Evolutionary conservation across 2,888 invertebrate species (phyloP).

Genomic region (Drosophila pseudotakahashii): DNA sequence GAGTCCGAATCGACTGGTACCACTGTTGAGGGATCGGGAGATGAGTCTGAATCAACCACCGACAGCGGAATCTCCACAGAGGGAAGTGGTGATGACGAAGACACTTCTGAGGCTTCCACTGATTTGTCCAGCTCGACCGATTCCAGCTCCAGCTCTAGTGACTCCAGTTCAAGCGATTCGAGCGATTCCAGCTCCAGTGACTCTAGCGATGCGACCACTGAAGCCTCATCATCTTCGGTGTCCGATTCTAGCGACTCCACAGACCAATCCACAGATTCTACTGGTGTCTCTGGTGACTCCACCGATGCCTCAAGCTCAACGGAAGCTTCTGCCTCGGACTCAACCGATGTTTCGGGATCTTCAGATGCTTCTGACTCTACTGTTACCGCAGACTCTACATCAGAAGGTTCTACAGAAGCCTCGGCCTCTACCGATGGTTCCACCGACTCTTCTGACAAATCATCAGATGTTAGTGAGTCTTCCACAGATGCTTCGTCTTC

Average conservation of each 20-base stretch:
- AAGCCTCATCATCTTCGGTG: conserved; percentile 10
- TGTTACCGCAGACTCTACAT: conserved; percentile 17
- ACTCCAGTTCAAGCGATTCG: neutral
- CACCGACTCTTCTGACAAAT: conserved; percentile 30
- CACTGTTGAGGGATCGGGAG: conserved; percentile 75
- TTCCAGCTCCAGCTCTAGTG: conserved; percentile 27
- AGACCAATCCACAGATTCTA: conserved; percentile 35
- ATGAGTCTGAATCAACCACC: conserved; percentile 62
- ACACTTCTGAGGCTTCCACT: conserved; percentile 39
- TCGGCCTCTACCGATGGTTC: conserved; percentile 36
- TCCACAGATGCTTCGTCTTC: conserved; percentile 16
- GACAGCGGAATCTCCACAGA: conserved; percentile 63
- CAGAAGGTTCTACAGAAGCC: conserved; percentile 46
- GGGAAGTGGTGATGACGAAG: conserved; percentile 77
- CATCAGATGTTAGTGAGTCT: conserved; percentile 16
- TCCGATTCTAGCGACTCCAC: conserved; percentile 32
- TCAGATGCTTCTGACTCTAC: conserved; percentile 48
- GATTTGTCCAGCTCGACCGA: conserved; percentile 31
- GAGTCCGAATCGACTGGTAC: conserved; percentile 70
- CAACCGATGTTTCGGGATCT: conserved; percentile 47
- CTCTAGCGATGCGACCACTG: conserved; percentile 30
- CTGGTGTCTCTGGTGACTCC: conserved; percentile 24
- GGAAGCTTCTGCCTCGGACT: conserved; percentile 28
- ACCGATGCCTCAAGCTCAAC: conserved; percentile 33
- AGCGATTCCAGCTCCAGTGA: conserved; percentile 3